Evolutionary conservation across 2,888 invertebrate species (phyloP).

Genomic region (Fissipunctia ypsillon): DNA sequence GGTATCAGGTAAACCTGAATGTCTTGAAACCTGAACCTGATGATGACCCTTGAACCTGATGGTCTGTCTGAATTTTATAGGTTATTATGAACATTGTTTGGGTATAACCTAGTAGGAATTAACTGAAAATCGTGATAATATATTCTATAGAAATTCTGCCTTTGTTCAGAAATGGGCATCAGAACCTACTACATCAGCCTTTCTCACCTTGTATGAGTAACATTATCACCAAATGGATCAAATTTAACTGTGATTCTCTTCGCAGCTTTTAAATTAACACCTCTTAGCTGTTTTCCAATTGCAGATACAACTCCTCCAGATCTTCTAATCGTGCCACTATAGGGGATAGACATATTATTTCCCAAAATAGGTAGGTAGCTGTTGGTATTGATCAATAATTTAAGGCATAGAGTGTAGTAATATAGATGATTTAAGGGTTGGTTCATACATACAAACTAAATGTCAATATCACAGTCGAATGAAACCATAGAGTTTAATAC

Average conservation of each 20-base stretch:
- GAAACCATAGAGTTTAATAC: constrained; percentile 27
- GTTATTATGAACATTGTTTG: constrained; percentile 19
- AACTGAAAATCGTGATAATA: constrained; percentile 1
- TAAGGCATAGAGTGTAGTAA: too few species aligned
- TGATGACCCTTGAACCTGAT: too few species aligned
- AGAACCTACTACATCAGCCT: constrained; percentile 3
- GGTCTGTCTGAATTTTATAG: constrained; percentile 20
- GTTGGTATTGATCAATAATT: constrained; percentile 66
- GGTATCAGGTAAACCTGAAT: neutral
- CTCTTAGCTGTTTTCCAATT: constrained; percentile 93
- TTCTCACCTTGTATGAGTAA: constrained; percentile 91
- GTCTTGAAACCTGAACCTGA: too few species aligned
- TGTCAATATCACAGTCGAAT: constrained; percentile 9
- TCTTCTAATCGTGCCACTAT: constrained; percentile 92
- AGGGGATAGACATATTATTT: constrained; percentile 93
- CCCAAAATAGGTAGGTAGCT: constrained; percentile 55
- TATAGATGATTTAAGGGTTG: too few species aligned
- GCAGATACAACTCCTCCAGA: constrained; percentile 93
- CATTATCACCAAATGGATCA: constrained; percentile 95
- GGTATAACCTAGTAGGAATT: neutral
- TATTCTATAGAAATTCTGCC: neutral
- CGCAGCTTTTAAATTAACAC: constrained; percentile 94
- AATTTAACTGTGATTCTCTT: constrained; percentile 94
- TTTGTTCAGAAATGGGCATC: neutral
- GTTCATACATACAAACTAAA: constrained; percentile 22